phyloP scores from a whole-genome alignment of 2,113 vertebrate genomes.

The Nibea coibor region DNA sequence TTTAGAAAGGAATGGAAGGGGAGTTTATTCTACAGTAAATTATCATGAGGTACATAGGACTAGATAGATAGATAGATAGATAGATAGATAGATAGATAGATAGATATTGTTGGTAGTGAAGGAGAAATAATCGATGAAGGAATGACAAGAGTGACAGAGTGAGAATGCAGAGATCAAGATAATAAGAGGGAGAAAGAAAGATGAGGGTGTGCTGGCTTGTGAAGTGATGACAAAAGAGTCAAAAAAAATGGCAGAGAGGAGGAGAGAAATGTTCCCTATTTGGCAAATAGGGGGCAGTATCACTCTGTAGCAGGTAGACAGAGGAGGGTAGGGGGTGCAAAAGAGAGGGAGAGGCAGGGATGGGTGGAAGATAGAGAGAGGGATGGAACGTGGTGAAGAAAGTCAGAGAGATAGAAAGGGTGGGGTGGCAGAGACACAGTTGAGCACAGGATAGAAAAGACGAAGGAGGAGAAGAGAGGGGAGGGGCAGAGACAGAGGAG shows the following conservation, averaged over 20 bases:
- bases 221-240: conserved; percentile 49
- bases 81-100: background rate
- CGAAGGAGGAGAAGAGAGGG: background rate
- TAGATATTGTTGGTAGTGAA: conserved; percentile 2
- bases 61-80: background rate
- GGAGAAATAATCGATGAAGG: conserved; percentile 11
- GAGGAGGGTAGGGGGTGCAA: background rate
- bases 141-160: conserved; percentile 25
- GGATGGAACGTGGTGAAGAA: conserved; percentile 17
- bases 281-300: conserved; percentile 71
- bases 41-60: background rate
- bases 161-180: conserved; percentile 26
- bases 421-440: background rate
- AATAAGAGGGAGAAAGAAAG: conserved; percentile 11
- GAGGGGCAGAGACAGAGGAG: conserved; percentile 19
- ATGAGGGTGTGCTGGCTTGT: conserved; percentile 35
- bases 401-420: conserved; percentile 13
- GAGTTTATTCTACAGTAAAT: background rate
- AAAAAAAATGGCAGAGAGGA: conserved; percentile 41
- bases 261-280: background rate
- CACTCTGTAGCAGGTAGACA: conserved; percentile 51
- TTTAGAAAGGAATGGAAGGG: background rate
- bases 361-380: conserved; percentile 19
- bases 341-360: conserved; percentile 17
- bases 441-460: conserved; percentile 20